A percentile compares a stretch with the other conserved stretches of the same genome.
Conservation (phyloP, 2,797 vertebrate genomes). For the Intellagama lesueurii region DNA sequence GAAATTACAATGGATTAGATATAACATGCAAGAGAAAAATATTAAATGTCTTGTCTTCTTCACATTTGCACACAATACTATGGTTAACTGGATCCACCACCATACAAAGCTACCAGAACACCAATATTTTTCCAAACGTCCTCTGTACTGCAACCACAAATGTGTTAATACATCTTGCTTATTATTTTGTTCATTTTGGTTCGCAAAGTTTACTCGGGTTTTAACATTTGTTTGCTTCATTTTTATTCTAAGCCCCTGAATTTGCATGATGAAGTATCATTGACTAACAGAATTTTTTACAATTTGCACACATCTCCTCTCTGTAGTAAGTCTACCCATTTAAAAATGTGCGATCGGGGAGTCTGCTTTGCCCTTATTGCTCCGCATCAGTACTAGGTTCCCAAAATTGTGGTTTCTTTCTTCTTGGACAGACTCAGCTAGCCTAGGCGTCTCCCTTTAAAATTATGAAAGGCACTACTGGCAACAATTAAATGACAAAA, state of each 20-base stretch:
- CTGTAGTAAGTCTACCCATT: slow-evolving; percentile 82
- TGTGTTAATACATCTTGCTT: slow-evolving; percentile 75
- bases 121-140: slow-evolving; percentile 63
- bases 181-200: slow-evolving; percentile 83
- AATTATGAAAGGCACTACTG: slow-evolving; percentile 99
- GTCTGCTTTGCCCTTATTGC: slow-evolving; percentile 88
- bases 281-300: slow-evolving; percentile 96
- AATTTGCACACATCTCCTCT: slow-evolving; percentile 86
- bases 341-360: slow-evolving; percentile 80
- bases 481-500: slow-evolving; percentile 88
- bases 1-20: slow-evolving; percentile 89
- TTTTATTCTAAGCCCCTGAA: slow-evolving; percentile 87
- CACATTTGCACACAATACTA: slow-evolving; percentile 89
- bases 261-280: slow-evolving; percentile 87
- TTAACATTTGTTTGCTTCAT: slow-evolving; percentile 41
- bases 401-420: slow-evolving; percentile 42
- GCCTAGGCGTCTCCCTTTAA: slow-evolving; percentile 88
- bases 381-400: slow-evolving; percentile 71
- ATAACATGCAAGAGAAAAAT: slow-evolving; percentile 81
- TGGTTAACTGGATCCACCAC: slow-evolving; percentile 87
- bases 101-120: slow-evolving; percentile 80
- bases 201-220: slow-evolving; percentile 79
- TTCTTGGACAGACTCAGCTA: slow-evolving; percentile 73
- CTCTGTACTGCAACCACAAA: slow-evolving; percentile 76
- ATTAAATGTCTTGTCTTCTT: slow-evolving; percentile 74